Evolutionary conservation across 2,113 vertebrate genomes (phyloP), one percentile per base, ranked within the genome.

Genomic region (Pao palembangensis): DNA sequence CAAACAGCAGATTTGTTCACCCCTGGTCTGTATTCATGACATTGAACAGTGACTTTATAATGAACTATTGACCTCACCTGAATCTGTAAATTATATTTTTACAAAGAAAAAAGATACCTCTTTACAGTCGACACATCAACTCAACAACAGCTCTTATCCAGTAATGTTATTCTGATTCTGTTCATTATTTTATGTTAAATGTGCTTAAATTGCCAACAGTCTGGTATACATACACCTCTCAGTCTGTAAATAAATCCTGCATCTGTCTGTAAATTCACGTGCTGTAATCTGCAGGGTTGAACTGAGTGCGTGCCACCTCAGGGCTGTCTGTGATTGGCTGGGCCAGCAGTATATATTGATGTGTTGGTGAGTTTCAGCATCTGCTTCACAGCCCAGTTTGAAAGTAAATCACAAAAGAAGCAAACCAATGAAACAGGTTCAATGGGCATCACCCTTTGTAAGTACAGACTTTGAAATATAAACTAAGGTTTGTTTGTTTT

Each of bases 301-400:
- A 28, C 25, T 2, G 25, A 4, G 5, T 28, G 25, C 25, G 25
- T 28, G 42, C 14, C 42, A 18, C 43, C 28, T 42, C 58, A 61
- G 58, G 18, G 55, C 67, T 12, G 8, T n/a, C 49, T 85, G 81
- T 79, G 51, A 77, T 75, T 88, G 78, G 72, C 48, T 41, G 43
- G 42, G 60, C 41, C 58, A 59, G 55, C 46, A 60, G 64, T 72
- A 76, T 61, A 73, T 81, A 91, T 91, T 73, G 85, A 88, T 56
- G 71, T 61, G 57, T 51, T 42, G 58, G 18, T 74, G 65, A 19
- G 38, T 55, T 63, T 60, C 52, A 54, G 34, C 64, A 73, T 71
- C 55, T 65, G 58, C 34, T 50, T 41, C 67, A 47, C 53, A 43
- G 38, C 64, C 64, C 53, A 74, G 15, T 64, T 64, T 76, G 72